These are phyloP conservation scores for Recurvirostra avosetta DNA, from an alignment of 2,113 vertebrate species.

Conservation along the genomic window DNA sequence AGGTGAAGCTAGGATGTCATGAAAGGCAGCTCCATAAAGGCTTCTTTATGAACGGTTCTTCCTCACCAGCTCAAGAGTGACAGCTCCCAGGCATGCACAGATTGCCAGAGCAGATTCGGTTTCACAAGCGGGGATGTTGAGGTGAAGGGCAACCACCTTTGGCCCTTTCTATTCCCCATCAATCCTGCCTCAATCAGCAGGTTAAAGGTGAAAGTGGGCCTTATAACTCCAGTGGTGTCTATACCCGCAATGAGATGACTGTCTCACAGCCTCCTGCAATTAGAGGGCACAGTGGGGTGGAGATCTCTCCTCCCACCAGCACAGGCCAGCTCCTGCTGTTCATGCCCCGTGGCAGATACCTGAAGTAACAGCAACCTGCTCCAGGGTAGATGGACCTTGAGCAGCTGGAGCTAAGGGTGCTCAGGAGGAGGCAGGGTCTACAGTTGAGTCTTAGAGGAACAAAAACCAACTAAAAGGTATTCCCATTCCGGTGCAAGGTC, in stretches of 20 bases:
- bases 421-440: not conserved
- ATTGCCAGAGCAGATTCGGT: accelerated
- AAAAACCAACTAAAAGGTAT: not conserved
- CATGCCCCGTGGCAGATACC: accelerated
- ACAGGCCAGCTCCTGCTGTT: not conserved
- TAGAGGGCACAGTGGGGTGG: not conserved
- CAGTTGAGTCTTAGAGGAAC: not conserved
- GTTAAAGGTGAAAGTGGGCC: constrained; percentile 13
- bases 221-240: not conserved
- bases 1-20: not conserved
- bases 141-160: constrained; percentile 49
- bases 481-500: not conserved
- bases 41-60: constrained; percentile 23
- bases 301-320: not conserved
- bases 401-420: not conserved
- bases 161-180: not conserved
- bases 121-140: not conserved
- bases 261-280: not conserved
- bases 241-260: not conserved
- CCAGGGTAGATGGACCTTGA: accelerated
- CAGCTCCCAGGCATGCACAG: not conserved
- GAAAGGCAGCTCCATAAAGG: constrained; percentile 34
- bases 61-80: not conserved
- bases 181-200: not conserved
- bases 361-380: not conserved